Evolutionary conservation across 2,888 invertebrate species (phyloP).

Genomic region (Sympetrum striolatum): DNA sequence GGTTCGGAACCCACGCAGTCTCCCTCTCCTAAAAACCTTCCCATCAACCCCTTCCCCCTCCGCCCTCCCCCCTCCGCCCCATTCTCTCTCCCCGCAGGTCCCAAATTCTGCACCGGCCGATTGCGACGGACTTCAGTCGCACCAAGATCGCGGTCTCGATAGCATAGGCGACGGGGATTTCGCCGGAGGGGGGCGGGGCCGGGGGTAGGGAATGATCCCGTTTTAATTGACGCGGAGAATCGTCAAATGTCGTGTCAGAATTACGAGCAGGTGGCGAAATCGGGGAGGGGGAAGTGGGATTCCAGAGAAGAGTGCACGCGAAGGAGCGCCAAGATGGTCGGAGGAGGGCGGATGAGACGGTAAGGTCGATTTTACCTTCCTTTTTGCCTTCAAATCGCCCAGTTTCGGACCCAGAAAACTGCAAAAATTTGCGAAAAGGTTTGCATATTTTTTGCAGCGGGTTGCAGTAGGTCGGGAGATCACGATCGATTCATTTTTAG

Average conservation of each 20-base stretch:
- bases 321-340: constrained; percentile 21
- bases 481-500: no score
- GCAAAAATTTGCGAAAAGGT: no score
- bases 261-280: not conserved
- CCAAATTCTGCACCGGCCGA: constrained; percentile 41
- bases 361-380: not conserved
- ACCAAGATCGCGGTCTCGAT: constrained; percentile 40
- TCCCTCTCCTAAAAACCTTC: constrained; percentile 26
- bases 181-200: not conserved
- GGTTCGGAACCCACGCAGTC: constrained; percentile 4
- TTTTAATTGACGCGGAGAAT: not conserved
- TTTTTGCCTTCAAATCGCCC: not conserved
- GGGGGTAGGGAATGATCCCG: not conserved
- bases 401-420: not conserved
- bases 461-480: no score
- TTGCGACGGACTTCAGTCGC: constrained; percentile 42
- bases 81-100: constrained; percentile 34
- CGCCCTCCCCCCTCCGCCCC: not conserved
- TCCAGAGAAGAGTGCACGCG: not conserved
- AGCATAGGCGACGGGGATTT: not conserved
- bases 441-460: no score
- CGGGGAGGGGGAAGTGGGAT: not conserved
- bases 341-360: not conserved
- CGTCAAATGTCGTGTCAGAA: not conserved
- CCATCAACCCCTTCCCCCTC: constrained; percentile 16